Conservation (phyloP, 2,888 invertebrate genomes). For the Micoletzkya japonica region DNA sequence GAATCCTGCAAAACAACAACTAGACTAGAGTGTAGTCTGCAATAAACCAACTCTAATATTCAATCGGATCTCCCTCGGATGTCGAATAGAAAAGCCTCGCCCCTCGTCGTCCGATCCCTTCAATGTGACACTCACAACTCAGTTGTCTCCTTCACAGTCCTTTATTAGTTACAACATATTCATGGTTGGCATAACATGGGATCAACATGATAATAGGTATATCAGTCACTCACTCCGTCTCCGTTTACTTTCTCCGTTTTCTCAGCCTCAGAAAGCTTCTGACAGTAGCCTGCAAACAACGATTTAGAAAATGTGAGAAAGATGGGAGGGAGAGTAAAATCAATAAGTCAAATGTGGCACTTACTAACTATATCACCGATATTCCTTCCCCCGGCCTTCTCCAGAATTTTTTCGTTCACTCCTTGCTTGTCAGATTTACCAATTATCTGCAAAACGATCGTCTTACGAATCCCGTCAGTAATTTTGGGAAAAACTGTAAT, state of each 20-base stretch:
- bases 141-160: too few relatives aligned
- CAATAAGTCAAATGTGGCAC: background rate
- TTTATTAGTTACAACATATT: too few relatives aligned
- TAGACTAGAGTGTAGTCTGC: too few relatives aligned
- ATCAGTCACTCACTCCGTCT: background rate
- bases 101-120: too few relatives aligned
- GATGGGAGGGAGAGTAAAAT: background rate
- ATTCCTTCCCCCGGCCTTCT: conserved; percentile 28
- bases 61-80: too few relatives aligned
- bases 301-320: background rate
- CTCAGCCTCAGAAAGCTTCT: conserved; percentile 24
- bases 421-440: conserved; percentile 28
- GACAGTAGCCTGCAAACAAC: conserved; percentile 21
- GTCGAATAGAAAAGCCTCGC: too few relatives aligned
- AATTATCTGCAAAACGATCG: too few relatives aligned
- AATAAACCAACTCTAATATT: too few relatives aligned
- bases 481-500: background rate
- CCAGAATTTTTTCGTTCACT: conserved; percentile 28
- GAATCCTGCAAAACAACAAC: conserved; percentile 10
- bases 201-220: background rate
- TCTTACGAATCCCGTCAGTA: too few relatives aligned
- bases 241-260: conserved; percentile 4
- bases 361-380: conserved; percentile 30
- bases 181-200: too few relatives aligned
- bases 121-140: too few relatives aligned